These are phyloP conservation scores for Xyrichtys novacula DNA, from an alignment of 2,797 vertebrate species.

Conservation along the genomic window DNA sequence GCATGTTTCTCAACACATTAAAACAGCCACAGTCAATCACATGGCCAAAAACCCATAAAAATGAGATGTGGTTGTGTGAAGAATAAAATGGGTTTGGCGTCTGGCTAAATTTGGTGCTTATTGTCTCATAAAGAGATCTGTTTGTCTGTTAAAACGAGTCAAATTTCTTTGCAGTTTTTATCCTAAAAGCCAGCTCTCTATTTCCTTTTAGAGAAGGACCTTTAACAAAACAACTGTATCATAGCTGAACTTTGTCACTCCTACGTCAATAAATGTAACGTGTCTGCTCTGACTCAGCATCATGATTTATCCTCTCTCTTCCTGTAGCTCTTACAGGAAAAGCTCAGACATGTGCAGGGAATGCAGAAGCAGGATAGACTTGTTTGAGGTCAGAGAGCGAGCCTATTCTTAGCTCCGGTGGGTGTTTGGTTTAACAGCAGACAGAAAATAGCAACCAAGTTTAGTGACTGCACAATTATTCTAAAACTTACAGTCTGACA, in stretches of 20 bases:
- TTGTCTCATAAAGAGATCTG: background rate
- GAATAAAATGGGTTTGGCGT: background rate
- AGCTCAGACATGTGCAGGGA: conserved; percentile 45
- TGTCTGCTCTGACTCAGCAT: conserved; percentile 64
- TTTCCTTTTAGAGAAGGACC: background rate
- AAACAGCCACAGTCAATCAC: conserved; percentile 10
- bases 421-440: conserved; percentile 40
- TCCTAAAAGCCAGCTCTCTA: background rate
- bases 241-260: conserved; percentile 55
- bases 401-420: conserved; percentile 60
- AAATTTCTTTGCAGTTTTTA: background rate
- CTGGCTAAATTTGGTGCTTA: background rate
- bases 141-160: background rate
- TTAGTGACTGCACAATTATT: conserved; percentile 7
- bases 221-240: conserved; percentile 16
- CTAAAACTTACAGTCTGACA: background rate
- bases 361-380: conserved; percentile 56
- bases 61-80: conserved; percentile 16
- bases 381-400: conserved; percentile 49
- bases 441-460: conserved; percentile 31
- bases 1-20: conserved; percentile 12
- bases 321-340: conserved; percentile 47
- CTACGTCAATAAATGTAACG: conserved; percentile 26
- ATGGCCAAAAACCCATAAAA: conserved; percentile 11
- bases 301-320: conserved; percentile 38